A percentile compares a stretch with the other conserved stretches of the same genome.
phyloP scores from a whole-genome alignment of 2,113 vertebrate species.

The Atherinomorus stipes region DNA sequence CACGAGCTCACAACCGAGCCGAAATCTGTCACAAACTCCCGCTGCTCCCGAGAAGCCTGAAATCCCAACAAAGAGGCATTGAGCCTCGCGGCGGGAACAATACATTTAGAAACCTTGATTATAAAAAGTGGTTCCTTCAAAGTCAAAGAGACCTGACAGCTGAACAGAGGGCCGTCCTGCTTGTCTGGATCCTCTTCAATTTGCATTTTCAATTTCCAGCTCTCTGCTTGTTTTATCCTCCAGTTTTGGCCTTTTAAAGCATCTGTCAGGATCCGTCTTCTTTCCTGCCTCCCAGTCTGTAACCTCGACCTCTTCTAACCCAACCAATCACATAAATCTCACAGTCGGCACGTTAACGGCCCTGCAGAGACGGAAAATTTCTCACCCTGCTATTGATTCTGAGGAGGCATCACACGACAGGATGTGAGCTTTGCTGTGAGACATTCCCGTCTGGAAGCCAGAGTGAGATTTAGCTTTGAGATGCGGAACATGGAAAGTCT shows the following conservation, averaged over 20 bases:
- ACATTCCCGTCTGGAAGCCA: conserved; percentile 4
- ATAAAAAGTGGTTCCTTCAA: conserved; percentile 2
- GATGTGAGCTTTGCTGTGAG: not conserved
- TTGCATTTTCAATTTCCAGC: conserved; percentile 44
- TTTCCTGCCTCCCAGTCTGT: conserved; percentile 9
- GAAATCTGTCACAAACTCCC: not conserved
- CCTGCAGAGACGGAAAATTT: conserved; percentile 2
- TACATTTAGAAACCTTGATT: not conserved
- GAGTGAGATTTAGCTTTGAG: conserved; percentile 1
- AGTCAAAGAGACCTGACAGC: conserved; percentile 22
- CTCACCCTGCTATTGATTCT: conserved; percentile 23
- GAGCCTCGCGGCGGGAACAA: conserved; percentile 2
- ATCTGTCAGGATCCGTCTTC: conserved; percentile 17
- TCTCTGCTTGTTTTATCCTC: conserved; percentile 13
- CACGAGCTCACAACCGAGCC: not conserved
- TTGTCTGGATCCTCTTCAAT: not conserved
- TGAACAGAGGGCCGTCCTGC: not conserved
- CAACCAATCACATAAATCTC: conserved; percentile 42
- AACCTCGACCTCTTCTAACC: conserved; percentile 37
- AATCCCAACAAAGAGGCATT: not conserved
- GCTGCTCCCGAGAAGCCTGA: not conserved
- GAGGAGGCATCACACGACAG: not conserved
- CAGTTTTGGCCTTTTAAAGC: conserved; percentile 6
- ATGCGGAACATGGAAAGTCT: not conserved
- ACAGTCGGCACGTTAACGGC: conserved; percentile 3